These are phyloP conservation scores for Caenorhabditis macrosperma DNA, from an alignment of 2,888 invertebrate genomes.

Conservation along the genomic window DNA sequence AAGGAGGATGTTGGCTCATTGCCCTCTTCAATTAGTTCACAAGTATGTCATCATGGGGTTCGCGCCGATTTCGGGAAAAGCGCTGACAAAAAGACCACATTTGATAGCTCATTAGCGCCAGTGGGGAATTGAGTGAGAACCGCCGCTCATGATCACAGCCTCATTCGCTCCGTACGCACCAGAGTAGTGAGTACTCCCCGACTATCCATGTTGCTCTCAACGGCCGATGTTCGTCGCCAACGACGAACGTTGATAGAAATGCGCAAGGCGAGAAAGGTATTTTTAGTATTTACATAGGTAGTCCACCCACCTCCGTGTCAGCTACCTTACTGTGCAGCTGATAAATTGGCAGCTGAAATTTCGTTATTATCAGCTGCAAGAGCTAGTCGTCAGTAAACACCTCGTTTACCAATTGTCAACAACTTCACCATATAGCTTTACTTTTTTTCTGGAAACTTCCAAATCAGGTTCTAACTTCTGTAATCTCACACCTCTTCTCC, in stretches of 20 bases:
- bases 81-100: background rate
- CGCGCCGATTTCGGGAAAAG: background rate
- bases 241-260: constrained; percentile 9
- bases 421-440: too few relatives aligned
- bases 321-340: constrained; percentile 25
- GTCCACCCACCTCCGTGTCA: background rate
- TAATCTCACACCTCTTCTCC: too few relatives aligned
- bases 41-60: background rate
- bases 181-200: background rate
- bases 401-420: constrained; percentile 8
- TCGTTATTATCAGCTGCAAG: constrained; percentile 3
- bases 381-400: background rate
- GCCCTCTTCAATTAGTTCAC: constrained; percentile 10
- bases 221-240: constrained; percentile 41
- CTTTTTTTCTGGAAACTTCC: too few relatives aligned
- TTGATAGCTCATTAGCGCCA: constrained; percentile 2
- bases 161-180: background rate
- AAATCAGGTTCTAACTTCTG: too few relatives aligned
- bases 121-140: background rate
- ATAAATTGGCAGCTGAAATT: constrained; percentile 17
- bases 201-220: constrained; percentile 16
- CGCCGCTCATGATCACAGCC: background rate
- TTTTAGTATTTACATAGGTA: background rate
- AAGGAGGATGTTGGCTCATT: background rate
- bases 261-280: constrained; percentile 25